Percentiles rank a stretch among this genome's conserved stretches.
These are phyloP conservation scores for Rhinophrynus dorsalis DNA, from an alignment of 2,797 vertebrate genomes.

Conservation along the genomic window DNA sequence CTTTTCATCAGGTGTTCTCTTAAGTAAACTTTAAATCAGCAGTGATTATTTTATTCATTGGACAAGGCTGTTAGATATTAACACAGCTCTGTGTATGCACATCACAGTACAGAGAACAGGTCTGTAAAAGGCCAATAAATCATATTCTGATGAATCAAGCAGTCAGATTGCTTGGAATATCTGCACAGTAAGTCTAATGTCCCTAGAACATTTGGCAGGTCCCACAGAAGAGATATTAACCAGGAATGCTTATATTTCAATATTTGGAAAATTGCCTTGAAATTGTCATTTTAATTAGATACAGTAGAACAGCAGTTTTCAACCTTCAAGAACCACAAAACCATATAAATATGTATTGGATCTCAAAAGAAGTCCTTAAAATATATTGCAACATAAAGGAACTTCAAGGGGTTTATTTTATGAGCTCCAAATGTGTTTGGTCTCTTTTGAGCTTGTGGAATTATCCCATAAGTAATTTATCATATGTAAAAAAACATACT, in stretches of 20 bases:
- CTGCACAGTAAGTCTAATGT: conserved; percentile 5
- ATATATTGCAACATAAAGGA: too few relatives aligned
- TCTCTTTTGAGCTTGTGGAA: too few relatives aligned
- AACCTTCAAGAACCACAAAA: not conserved
- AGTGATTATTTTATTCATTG: not conserved
- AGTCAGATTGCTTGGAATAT: conserved; percentile 1
- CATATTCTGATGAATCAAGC: not conserved
- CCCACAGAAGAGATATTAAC: conserved; percentile 11
- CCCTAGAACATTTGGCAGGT: not conserved
- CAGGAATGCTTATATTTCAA: not conserved
- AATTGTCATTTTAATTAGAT: conserved; percentile 10
- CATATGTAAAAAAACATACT: too few relatives aligned
- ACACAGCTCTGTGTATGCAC: not conserved
- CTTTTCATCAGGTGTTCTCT: not conserved
- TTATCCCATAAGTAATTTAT: too few relatives aligned
- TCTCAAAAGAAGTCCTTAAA: too few relatives aligned
- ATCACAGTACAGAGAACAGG: not conserved
- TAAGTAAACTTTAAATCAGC: not conserved
- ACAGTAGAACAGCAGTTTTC: not conserved
- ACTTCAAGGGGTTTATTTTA: too few relatives aligned
- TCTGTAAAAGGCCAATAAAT: not conserved
- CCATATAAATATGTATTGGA: not conserved
- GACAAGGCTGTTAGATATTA: not conserved
- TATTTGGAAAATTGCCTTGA: not conserved
- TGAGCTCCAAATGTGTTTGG: too few relatives aligned